Percentiles rank a stretch among this genome's conserved stretches.
Conservation (phyloP, 2,797 vertebrate genomes). For the Gastrophryne carolinensis region DNA sequence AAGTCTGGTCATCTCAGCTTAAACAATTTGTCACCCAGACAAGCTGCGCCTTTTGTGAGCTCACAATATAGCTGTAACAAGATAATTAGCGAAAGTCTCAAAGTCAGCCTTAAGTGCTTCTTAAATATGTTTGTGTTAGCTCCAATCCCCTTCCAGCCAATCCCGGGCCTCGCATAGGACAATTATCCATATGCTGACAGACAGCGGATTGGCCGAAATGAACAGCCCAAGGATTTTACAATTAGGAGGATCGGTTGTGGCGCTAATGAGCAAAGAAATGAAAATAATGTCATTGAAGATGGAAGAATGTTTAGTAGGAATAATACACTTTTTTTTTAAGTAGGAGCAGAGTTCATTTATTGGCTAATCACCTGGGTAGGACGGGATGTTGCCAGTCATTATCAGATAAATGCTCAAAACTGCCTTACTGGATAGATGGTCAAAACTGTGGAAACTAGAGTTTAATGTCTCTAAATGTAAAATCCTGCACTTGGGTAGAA, state of each 20-base stretch:
- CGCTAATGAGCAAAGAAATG: conserved; percentile 1
- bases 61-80: conserved; percentile 9
- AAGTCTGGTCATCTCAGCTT: conserved; percentile 22
- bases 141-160: conserved; percentile 8
- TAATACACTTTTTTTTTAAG: background rate
- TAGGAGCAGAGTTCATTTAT: no score
- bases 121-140: conserved; percentile 30
- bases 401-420: no score
- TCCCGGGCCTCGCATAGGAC: background rate
- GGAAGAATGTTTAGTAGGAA: background rate
- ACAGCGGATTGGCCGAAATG: conserved; percentile 20
- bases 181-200: conserved; percentile 40
- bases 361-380: no score
- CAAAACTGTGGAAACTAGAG: no score
- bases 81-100: conserved; percentile 31
- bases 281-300: background rate
- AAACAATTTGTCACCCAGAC: conserved; percentile 22
- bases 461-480: no score
- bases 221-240: conserved; percentile 13
- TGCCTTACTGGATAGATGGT: no score
- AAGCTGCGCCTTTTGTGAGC: conserved; percentile 16
- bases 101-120: conserved; percentile 33
- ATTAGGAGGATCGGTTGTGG: conserved; percentile 20
- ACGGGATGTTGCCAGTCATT: no score
- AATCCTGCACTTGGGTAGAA: no score